Conservation (phyloP, 2,888 invertebrate species). For the Ichneumoninae sp. region DNA sequence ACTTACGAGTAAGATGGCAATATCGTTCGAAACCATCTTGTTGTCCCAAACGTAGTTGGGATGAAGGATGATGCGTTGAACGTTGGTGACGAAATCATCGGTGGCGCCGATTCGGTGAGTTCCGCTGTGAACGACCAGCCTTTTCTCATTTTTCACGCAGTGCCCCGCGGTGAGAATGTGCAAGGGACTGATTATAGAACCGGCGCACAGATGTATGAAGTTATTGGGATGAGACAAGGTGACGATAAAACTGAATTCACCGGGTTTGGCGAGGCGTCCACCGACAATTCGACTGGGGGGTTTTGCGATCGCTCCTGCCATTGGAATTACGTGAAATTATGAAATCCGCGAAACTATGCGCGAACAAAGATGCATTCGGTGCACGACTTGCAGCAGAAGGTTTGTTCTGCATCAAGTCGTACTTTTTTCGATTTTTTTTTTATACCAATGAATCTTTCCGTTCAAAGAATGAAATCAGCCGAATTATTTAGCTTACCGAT, state of each 20-base stretch:
- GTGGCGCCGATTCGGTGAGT: neutral
- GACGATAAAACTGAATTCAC: slow-evolving; percentile 12
- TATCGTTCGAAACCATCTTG: neutral
- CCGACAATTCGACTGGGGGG: slow-evolving; percentile 6
- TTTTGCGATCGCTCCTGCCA: neutral
- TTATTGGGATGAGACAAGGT: neutral
- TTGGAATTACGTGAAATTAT: neutral
- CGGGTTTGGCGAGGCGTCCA: neutral
- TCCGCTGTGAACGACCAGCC: neutral
- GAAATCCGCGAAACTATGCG: neutral
- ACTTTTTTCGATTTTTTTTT: too few relatives aligned
- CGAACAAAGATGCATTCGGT: too few relatives aligned
- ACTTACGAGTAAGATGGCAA: slow-evolving; percentile 16
- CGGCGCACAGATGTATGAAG: neutral
- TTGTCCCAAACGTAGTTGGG: neutral
- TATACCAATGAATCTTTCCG: neutral
- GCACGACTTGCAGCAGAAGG: too few relatives aligned
- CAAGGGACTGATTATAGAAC: neutral
- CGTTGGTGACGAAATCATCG: neutral
- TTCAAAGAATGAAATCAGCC: neutral
- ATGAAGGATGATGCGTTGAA: slow-evolving; percentile 6
- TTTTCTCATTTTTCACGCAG: neutral
- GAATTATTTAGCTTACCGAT: slow-evolving; percentile 8
- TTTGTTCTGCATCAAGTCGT: too few relatives aligned
- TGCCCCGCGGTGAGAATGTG: slow-evolving; percentile 12